Conservation (phyloP, 2,888 invertebrate genomes). For the Scaptomyza parva region DNA sequence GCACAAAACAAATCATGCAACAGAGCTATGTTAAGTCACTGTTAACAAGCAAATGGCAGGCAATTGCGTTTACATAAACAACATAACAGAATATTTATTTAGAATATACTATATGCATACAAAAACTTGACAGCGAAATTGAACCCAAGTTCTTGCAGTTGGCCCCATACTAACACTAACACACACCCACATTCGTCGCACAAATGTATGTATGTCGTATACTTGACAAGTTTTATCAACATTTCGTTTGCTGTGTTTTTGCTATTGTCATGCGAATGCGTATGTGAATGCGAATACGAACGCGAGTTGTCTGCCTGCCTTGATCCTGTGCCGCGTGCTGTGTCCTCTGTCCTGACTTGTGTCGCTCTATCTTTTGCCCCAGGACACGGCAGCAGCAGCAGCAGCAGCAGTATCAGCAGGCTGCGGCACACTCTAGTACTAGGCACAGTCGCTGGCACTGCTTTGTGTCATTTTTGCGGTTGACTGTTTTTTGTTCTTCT, state of each 20-base stretch:
- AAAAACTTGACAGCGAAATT: constrained; percentile 35
- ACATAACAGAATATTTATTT: constrained; percentile 9
- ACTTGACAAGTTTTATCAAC: constrained; percentile 59
- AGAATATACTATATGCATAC: constrained; percentile 33
- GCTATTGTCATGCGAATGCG: constrained; percentile 32
- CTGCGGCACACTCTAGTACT: constrained; percentile 12
- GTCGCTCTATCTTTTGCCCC: constrained; percentile 38
- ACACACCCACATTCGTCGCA: background rate
- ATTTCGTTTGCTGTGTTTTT: constrained; percentile 49
- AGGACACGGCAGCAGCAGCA: constrained; percentile 18
- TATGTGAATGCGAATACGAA: no score
- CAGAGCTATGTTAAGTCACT: constrained; percentile 29
- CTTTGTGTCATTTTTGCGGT: constrained; percentile 70
- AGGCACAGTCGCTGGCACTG: constrained; percentile 40
- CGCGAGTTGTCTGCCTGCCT: constrained; percentile 24
- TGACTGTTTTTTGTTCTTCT: constrained; percentile 32
- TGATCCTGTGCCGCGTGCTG: constrained; percentile 49
- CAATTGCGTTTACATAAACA: constrained; percentile 16
- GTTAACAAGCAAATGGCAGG: constrained; percentile 19
- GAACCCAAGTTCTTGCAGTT: constrained; percentile 40
- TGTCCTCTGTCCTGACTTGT: constrained; percentile 28
- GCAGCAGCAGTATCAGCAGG: background rate
- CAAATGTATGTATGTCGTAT: constrained; percentile 32
- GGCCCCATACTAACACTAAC: constrained; percentile 14
- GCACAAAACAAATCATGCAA: constrained; percentile 44